phyloP scores from a whole-genome alignment of 92 coral and sea anemone species.

The Epizoanthus rinbou region DNA sequence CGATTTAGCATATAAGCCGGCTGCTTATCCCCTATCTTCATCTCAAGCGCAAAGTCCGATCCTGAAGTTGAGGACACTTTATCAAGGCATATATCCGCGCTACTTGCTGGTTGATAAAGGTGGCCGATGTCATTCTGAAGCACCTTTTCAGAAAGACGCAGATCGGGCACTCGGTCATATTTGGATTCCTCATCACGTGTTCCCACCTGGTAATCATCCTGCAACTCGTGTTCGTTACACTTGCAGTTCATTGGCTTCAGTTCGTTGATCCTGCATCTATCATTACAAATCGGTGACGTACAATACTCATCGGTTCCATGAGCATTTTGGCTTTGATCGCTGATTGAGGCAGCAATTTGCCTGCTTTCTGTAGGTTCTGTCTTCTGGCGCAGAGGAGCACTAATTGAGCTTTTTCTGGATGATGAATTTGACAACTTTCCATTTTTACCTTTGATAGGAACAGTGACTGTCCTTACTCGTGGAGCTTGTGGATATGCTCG shows the following conservation, averaged over 20 bases:
- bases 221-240: constrained; percentile 27
- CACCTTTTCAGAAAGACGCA: constrained; percentile 2
- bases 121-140: constrained; percentile 6
- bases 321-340: not conserved
- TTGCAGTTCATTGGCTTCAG: constrained; percentile 33
- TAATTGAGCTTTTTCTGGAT: not conserved
- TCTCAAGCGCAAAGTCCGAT: constrained; percentile 46
- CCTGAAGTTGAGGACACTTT: constrained; percentile 59
- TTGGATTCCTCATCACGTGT: constrained; percentile 4
- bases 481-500: constrained; percentile 1
- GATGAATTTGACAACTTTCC: not conserved
- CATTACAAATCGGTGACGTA: constrained; percentile 62
- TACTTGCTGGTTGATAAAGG: constrained; percentile 33
- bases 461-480: constrained; percentile 22
- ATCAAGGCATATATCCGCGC: constrained; percentile 54
- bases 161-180: not conserved
- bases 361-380: not conserved
- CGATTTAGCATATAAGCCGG: constrained; percentile 12
- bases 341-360: not conserved
- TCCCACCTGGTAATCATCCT: not conserved
- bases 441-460: constrained; percentile 16
- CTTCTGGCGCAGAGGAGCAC: not conserved
- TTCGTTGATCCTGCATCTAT: constrained; percentile 46
- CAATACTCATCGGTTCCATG: constrained; percentile 38
- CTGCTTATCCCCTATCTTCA: constrained; percentile 22